Evolutionary conservation across 1,140 invertebrate genomes (phyloP), one percentile per base, ranked within the genome.

Genomic region (Nasonia longicornis): DNA sequence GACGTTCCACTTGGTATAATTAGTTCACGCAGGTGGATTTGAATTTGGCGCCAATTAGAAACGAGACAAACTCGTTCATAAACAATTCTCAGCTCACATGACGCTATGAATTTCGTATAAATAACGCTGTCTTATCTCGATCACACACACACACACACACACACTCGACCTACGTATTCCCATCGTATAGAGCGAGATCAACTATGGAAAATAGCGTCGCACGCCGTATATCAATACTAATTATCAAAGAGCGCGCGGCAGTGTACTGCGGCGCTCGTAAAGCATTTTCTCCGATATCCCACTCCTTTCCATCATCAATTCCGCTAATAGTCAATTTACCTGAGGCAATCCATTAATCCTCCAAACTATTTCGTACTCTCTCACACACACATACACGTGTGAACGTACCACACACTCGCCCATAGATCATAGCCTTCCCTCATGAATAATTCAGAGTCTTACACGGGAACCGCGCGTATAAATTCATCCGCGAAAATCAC

Each of bases 241-340:
- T 71, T 58, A 78, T 71, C 76, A 58, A 58, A 58, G 4, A 20
- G 20, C 16, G 52, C 38, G 7, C 38, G 38, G 38, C 38, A 8
- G 7, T 58, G 38, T 12, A 31, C 6, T 26, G 26, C 20, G 31
- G 16, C 22, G 52, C 31, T 69, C 75, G 38, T 69, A 35, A 71
- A 71, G 29, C 67, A 58, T 78, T 70, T 77, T 42, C 35, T 52
- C 45, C 7, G n/a, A 67, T 22, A 63, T 67, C 22, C 29, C 22
- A 16, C 22, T 42, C 42, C 38, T 77, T 52, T 16, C 8, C 3
- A 78, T 45, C 52, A 58, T 78, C 66, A 70, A 71, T 70, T 78
- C 52, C 67, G 29, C 35, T 71, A 77, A 77, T 77, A 45, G 75
- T 71, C 45, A 26, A 66, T 66, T 67, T 42, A 45, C 26, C 66